Conservation (phyloP, 2,113 vertebrate species). For the Sander vitreus region DNA sequence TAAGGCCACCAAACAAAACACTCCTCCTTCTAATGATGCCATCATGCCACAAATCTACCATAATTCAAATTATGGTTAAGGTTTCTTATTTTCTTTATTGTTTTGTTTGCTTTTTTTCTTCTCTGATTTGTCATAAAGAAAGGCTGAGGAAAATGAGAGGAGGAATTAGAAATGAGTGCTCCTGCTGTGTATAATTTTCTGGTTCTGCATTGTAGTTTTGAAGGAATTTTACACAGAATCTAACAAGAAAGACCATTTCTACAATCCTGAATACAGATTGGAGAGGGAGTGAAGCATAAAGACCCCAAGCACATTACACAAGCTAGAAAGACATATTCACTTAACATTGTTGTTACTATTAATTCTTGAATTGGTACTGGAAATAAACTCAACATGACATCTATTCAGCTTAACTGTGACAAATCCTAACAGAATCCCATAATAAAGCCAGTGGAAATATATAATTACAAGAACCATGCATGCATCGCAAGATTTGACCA, state of each 20-base stretch:
- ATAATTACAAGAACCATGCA: conserved; percentile 5
- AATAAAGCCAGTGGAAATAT: conserved; percentile 17
- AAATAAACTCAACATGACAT: conserved; percentile 15
- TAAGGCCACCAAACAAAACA: not conserved
- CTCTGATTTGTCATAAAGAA: not conserved
- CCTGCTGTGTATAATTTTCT: not conserved
- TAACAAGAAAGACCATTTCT: not conserved
- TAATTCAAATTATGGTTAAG: not conserved
- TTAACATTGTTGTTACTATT: conserved; percentile 1
- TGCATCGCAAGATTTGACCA: conserved; percentile 22
- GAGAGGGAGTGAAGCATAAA: not conserved
- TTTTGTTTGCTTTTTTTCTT: not conserved
- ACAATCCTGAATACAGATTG: not conserved
- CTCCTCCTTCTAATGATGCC: not conserved
- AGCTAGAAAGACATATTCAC: not conserved
- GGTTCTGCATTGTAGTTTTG: not conserved
- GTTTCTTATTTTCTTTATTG: not conserved
- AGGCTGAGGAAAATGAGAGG: not conserved
- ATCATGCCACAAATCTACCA: not conserved
- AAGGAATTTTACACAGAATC: not conserved
- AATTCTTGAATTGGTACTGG: conserved; percentile 10
- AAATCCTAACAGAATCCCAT: conserved; percentile 26
- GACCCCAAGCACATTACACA: not conserved
- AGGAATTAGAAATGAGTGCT: not conserved
- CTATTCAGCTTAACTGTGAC: conserved; percentile 27